Evolutionary conservation across 2,888 invertebrate species (phyloP).

Genomic region (Lepidocyrtinus sp.): DNA sequence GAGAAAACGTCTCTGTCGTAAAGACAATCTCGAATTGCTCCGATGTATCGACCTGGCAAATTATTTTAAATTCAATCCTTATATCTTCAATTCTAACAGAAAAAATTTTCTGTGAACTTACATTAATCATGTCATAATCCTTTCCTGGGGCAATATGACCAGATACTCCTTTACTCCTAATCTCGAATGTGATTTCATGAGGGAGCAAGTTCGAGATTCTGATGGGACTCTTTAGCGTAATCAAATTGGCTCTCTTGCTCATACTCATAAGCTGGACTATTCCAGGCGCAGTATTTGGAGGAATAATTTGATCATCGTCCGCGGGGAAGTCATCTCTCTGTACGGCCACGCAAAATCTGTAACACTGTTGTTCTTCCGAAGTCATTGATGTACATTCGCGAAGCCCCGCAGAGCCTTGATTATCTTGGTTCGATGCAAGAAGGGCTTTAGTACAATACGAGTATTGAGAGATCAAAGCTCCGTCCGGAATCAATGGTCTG

Average conservation of each 20-base stretch:
- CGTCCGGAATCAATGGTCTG: conserved; percentile 77
- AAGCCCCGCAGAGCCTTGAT: conserved; percentile 45
- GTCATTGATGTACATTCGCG: conserved; percentile 59
- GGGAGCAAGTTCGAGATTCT: conserved; percentile 91
- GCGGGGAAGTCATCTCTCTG: conserved; percentile 86
- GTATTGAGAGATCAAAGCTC: conserved; percentile 53
- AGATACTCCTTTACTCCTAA: conserved; percentile 71
- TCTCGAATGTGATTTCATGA: conserved; percentile 79
- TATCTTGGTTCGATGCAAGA: conserved; percentile 61
- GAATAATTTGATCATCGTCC: conserved; percentile 72
- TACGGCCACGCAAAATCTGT: conserved; percentile 85
- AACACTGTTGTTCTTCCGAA: conserved; percentile 64
- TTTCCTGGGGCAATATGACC: conserved; percentile 74
- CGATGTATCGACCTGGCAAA: conserved; percentile 80
- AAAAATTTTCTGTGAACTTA: conserved; percentile 71
- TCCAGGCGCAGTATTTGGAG: conserved; percentile 54
- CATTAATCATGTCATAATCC: conserved; percentile 72
- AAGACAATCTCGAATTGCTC: conserved; percentile 83
- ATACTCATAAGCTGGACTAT: conserved; percentile 60
- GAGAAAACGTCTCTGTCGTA: conserved; percentile 87
- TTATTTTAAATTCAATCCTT: conserved; percentile 1
- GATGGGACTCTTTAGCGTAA: conserved; percentile 88
- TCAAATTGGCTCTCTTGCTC: conserved; percentile 86
- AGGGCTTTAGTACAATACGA: conserved; percentile 65
- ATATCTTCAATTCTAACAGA: neutral